Evolutionary conservation across 1,140 invertebrate species (phyloP).

Genomic region (Drepana arcuata): DNA sequence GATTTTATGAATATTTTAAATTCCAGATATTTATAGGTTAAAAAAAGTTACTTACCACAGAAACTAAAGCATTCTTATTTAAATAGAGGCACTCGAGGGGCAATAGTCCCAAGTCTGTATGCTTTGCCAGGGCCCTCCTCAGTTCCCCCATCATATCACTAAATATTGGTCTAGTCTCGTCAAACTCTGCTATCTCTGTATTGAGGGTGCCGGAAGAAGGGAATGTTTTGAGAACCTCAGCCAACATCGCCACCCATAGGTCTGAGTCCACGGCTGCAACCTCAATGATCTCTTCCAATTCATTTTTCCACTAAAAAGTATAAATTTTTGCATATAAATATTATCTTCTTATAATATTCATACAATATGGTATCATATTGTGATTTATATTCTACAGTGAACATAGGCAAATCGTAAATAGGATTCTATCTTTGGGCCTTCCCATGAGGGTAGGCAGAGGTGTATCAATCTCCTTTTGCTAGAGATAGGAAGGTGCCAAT

Average conservation of each 20-base stretch:
- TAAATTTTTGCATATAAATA: too few species aligned
- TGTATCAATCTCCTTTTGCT: too few species aligned
- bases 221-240: conserved; percentile 94
- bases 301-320: conserved; percentile 87
- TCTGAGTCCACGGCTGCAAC: conserved; percentile 92
- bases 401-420: too few species aligned
- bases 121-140: conserved; percentile 87
- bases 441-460: too few species aligned
- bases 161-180: conserved; percentile 91
- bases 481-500: too few species aligned
- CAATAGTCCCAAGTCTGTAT: conserved; percentile 88
- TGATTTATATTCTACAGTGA: too few species aligned
- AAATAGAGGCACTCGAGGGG: conserved; percentile 97
- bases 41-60: conserved; percentile 83
- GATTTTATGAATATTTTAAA: too few species aligned
- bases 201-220: conserved; percentile 91
- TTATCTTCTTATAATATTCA: too few species aligned
- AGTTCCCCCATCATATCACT: conserved; percentile 92
- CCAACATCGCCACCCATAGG: conserved; percentile 97
- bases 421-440: too few species aligned
- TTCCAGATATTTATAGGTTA: too few species aligned
- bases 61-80: conserved; percentile 92
- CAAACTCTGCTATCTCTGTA: conserved; percentile 85
- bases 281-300: conserved; percentile 95
- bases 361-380: too few species aligned